Percentiles rank a stretch among this genome's conserved stretches.
phyloP scores from a whole-genome alignment of 2,797 vertebrate species.

The Diplodus puntazzo region DNA sequence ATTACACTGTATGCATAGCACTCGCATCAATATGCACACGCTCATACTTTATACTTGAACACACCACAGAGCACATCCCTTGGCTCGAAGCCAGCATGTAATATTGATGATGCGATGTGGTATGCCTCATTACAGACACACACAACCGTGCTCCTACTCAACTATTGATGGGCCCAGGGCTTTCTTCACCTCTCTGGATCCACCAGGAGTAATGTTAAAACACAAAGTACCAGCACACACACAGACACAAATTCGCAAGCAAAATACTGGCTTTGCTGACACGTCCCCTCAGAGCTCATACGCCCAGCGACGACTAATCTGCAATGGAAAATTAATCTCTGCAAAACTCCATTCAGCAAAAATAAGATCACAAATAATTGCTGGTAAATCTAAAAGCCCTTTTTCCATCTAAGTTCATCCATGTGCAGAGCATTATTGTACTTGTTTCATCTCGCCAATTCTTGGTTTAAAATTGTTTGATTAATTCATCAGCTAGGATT shows the following conservation, averaged over 20 bases:
- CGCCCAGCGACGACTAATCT: conserved; percentile 13
- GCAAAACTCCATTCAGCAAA: conserved; percentile 24
- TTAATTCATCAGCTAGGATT: conserved; percentile 40
- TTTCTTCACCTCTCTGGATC: conserved; percentile 74
- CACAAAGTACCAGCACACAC: conserved; percentile 51
- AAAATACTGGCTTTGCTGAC: conserved; percentile 31
- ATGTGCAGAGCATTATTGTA: conserved; percentile 16
- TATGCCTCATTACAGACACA: conserved; percentile 85
- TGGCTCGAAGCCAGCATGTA: conserved; percentile 80
- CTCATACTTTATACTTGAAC: conserved; percentile 62
- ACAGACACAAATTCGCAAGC: conserved; percentile 57
- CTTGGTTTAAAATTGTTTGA: conserved; percentile 22
- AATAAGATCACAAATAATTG: conserved; percentile 23
- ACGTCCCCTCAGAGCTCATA: conserved; percentile 27
- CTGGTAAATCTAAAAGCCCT: neutral
- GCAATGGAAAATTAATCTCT: conserved; percentile 16
- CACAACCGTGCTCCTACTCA: conserved; percentile 80
- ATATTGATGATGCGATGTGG: conserved; percentile 87
- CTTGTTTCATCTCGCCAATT: neutral
- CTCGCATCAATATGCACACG: conserved; percentile 40
- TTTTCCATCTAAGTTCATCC: conserved; percentile 13
- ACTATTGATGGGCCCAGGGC: conserved; percentile 86
- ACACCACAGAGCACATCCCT: conserved; percentile 63
- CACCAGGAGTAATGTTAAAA: conserved; percentile 71
- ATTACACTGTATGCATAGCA: conserved; percentile 57